Percentiles rank a stretch among this genome's conserved stretches.
These are phyloP conservation scores for Tetramorium alpestre DNA, from an alignment of 1,140 invertebrate species.

Conservation along the genomic window DNA sequence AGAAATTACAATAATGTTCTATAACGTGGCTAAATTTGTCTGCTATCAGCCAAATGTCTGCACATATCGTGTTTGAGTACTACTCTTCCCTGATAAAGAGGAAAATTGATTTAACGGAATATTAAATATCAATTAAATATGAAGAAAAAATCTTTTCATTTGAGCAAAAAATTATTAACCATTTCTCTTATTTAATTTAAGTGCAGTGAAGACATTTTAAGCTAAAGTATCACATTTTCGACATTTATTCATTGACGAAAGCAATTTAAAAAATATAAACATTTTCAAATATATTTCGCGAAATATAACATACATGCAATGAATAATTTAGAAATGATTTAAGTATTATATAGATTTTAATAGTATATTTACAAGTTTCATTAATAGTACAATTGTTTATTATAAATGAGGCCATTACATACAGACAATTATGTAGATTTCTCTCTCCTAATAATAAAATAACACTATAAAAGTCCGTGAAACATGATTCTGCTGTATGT, in stretches of 20 bases:
- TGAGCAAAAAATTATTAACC: neutral
- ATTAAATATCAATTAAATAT: neutral
- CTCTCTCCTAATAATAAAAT: constrained; percentile 23
- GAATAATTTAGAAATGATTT: constrained; percentile 32
- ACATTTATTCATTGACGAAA: neutral
- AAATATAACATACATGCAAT: neutral
- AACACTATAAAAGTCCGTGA: constrained; percentile 8
- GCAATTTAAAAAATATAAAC: neutral
- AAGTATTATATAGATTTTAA: constrained; percentile 17
- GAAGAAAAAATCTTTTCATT: neutral
- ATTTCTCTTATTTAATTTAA: neutral
- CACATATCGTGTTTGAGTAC: no score
- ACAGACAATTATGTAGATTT: constrained; percentile 13
- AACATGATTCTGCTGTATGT: neutral
- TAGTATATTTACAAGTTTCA: constrained; percentile 41
- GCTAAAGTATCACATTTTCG: neutral
- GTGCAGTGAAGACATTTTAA: neutral
- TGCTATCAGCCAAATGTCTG: neutral
- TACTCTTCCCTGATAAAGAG: neutral
- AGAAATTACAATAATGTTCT: neutral
- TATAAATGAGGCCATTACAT: constrained; percentile 52
- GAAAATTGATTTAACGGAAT: neutral
- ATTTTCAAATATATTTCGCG: no score
- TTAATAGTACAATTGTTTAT: constrained; percentile 21
- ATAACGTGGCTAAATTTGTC: neutral